Evolutionary conservation across 2,888 invertebrate species (phyloP), one percentile per base, ranked within the genome.

Genomic region (Aethes cnicana): DNA sequence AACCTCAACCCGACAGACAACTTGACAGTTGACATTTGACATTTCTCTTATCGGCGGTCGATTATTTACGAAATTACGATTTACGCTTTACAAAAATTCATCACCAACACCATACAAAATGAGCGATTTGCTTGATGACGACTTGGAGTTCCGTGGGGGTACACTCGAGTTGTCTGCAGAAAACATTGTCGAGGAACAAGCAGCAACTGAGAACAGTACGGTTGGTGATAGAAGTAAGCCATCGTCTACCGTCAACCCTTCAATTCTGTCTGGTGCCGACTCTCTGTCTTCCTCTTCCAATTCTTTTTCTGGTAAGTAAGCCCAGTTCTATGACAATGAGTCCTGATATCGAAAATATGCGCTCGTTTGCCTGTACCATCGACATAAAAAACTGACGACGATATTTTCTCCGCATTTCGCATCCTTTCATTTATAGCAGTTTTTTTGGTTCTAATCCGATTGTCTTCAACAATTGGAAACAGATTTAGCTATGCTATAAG

Each of bases 141-240:
- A 92, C 60, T 76, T 78, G 74, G 91, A 92, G 69, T 92, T 92
- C 62, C 87, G 88, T 42, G 91, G 91, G 25, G 91, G 91, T 33
- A 91, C 91, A 18, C 66, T 90, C 56, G 87, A 89, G 64, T 62
- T 89, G 41, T 82, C 86, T 9, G 66, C 81, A 1, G 87, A 88
- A 14, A 69, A 67, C 28, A 58, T 61, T 20, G 57, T 64, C 6
- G 63, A 63, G 16, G 77, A 72, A 21, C 65, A 53, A 55, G 62
- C 68, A 28, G 76, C 72, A 37, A 72, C 58, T 59, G 64, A 61
- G 28, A 73, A 63, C 56, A 72, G 61, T 66, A 62, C 64, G 52
- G 48, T 73, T 44, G 74, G 69, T 56, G 74, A 63, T 63, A 68
- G 60, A 64, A 78, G 64, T 54, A 72, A 69, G 58, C 64, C 71